Evolutionary conservation across 2,113 vertebrate species (phyloP).

Genomic region (Periophthalmus modestus): DNA sequence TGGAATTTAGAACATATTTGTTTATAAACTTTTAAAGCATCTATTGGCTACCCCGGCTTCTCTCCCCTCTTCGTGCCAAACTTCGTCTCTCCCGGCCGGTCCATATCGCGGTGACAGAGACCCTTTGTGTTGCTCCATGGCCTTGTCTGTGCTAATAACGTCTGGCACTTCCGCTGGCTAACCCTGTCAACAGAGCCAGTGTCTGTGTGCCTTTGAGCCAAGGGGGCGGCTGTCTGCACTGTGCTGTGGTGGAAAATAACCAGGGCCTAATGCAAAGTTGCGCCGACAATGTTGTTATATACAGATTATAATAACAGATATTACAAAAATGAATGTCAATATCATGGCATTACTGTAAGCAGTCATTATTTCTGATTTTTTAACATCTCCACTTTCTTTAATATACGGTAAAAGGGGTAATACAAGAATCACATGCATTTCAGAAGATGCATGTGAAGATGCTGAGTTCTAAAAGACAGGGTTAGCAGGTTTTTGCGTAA

Average conservation of each 20-base stretch:
- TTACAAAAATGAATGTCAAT: background rate
- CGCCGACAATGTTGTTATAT: conserved; percentile 5
- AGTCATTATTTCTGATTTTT: too few species aligned
- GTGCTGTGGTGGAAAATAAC: conserved; percentile 63
- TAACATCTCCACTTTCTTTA: too few species aligned
- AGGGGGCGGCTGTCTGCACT: conserved; percentile 47
- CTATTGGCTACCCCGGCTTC: background rate
- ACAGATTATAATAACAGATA: background rate
- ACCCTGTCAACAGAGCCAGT: conserved; percentile 59
- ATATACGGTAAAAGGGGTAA: too few species aligned
- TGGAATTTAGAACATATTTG: too few species aligned
- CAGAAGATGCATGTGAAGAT: too few species aligned
- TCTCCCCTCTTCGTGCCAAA: conserved; percentile 32
- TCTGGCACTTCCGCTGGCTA: conserved; percentile 64
- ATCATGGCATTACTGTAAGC: background rate
- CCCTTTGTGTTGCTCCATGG: conserved; percentile 63
- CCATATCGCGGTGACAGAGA: conserved; percentile 66
- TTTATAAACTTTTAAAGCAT: too few species aligned
- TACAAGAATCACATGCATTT: too few species aligned
- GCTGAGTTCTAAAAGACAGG: too few species aligned
- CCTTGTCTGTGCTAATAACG: conserved; percentile 69
- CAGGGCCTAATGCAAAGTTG: conserved; percentile 30
- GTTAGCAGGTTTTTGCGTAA: too few species aligned
- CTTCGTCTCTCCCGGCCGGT: conserved; percentile 19
- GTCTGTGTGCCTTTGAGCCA: conserved; percentile 33